A percentile compares a stretch with the other conserved stretches of the same genome.
Conservation (phyloP, 1,140 invertebrate species). For the Steinernema feltiae region DNA sequence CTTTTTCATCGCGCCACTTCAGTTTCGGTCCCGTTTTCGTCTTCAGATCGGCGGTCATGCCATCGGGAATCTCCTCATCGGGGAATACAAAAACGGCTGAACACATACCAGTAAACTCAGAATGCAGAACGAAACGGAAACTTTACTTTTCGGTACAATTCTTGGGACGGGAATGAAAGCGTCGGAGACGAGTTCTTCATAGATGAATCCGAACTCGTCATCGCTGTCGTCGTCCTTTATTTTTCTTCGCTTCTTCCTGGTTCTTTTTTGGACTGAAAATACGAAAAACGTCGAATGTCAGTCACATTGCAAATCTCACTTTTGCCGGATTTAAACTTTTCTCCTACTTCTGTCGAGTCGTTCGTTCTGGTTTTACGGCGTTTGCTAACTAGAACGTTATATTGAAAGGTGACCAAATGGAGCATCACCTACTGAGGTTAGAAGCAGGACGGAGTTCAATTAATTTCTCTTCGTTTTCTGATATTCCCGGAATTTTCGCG, state of each 20-base stretch:
- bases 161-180: neutral
- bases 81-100: neutral
- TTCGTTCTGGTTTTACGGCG: neutral
- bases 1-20: neutral
- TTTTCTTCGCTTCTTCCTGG: constrained; percentile 22
- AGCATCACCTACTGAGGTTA: too few relatives aligned
- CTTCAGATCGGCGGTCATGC: neutral
- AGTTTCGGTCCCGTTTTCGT: neutral
- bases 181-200: neutral
- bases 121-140: neutral
- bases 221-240: neutral
- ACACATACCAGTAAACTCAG: neutral
- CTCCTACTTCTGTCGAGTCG: neutral
- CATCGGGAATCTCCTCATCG: neutral
- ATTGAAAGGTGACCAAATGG: too few relatives aligned
- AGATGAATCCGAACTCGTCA: neutral
- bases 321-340: constrained; percentile 1
- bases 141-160: neutral
- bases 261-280: constrained; percentile 8
- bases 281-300: neutral
- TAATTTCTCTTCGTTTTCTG: too few relatives aligned
- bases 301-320: neutral
- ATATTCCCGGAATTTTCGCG: too few relatives aligned
- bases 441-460: too few relatives aligned
- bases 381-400: too few relatives aligned